Evolutionary conservation across 2,888 invertebrate species (phyloP).

Genomic region (Sepiola atlantica): DNA sequence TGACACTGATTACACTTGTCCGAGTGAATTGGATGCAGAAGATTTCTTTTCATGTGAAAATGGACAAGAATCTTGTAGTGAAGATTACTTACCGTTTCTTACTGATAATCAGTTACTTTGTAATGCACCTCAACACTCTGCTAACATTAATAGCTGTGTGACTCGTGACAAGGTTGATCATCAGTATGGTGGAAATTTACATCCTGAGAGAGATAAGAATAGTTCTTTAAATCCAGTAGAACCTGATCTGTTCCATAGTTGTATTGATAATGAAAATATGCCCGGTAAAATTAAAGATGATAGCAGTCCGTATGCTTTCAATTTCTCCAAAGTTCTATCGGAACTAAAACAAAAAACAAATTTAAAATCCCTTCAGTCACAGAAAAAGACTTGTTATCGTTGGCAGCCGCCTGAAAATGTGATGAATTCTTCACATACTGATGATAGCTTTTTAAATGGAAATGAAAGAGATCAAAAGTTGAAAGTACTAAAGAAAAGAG

Average conservation of each 20-base stretch:
- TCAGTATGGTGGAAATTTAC: background rate
- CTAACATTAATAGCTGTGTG: background rate
- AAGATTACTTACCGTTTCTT: background rate
- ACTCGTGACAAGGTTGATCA: background rate
- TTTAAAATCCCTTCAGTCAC: background rate
- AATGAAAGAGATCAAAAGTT: background rate
- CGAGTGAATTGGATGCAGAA: background rate
- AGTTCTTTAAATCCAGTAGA: background rate
- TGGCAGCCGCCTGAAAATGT: constrained; percentile 38
- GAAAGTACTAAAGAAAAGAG: background rate
- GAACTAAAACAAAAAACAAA: background rate
- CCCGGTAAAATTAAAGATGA: background rate
- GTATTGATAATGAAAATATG: background rate
- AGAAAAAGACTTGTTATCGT: background rate
- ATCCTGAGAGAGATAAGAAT: background rate
- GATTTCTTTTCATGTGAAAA: constrained; percentile 36
- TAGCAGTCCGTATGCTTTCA: background rate
- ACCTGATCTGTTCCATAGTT: background rate
- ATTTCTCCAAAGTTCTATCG: constrained; percentile 16
- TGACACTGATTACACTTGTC: background rate
- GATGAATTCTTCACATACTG: background rate
- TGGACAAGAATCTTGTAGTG: background rate
- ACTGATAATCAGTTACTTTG: background rate
- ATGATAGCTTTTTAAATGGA: background rate
- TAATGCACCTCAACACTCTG: background rate